A percentile compares a stretch with the other conserved stretches of the same genome.
Conservation (phyloP, 2,113 vertebrate species). For the Aix galericulata region DNA sequence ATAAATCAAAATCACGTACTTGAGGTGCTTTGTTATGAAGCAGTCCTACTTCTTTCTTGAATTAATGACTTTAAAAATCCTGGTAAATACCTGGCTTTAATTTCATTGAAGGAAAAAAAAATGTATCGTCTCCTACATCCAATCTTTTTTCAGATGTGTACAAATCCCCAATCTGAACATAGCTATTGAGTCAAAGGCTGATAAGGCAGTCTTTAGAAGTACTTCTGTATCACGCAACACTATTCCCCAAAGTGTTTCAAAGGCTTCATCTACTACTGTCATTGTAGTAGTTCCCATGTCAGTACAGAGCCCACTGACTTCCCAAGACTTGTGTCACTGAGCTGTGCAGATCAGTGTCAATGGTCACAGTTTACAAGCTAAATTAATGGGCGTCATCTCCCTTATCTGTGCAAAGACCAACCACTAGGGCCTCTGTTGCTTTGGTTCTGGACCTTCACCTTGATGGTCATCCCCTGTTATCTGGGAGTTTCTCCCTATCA, state of each 20-base stretch:
- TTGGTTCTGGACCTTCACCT: neutral
- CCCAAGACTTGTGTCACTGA: neutral
- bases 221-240: neutral
- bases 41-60: constrained; percentile 32
- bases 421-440: neutral
- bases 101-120: constrained; percentile 38
- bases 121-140: neutral
- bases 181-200: neutral
- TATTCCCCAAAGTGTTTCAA: neutral
- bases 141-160: neutral
- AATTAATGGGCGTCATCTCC: neutral
- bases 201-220: neutral
- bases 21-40: constrained; percentile 56
- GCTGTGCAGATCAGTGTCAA: neutral
- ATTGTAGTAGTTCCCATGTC: neutral
- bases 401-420: neutral
- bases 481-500: neutral
- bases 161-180: neutral
- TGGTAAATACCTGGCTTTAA: constrained; percentile 57
- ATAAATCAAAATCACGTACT: constrained; percentile 65
- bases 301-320: neutral
- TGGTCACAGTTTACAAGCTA: neutral
- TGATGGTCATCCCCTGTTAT: neutral
- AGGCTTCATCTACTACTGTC: neutral
- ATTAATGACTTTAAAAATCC: constrained; percentile 67